Evolutionary conservation across 1,140 invertebrate genomes (phyloP).

Genomic region (Apis mellifera): Amel_HAv3.1 CM009931.2:19728501-19729000

Average conservation of each 20-base stretch:
- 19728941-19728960: slow-evolving; percentile 37
- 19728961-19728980: slow-evolving; percentile 43
- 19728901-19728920: background rate
- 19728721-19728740: slow-evolving; percentile 29
- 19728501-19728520: slow-evolving; percentile 75
- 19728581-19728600: slow-evolving; percentile 67
- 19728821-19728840: slow-evolving; percentile 4
- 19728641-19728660: slow-evolving; percentile 63
- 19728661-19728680: slow-evolving; percentile 60
- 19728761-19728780: background rate
- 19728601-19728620: slow-evolving; percentile 76
- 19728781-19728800: background rate
- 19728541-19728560: slow-evolving; percentile 24
- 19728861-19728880: slow-evolving; percentile 14
- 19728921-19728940: slow-evolving; percentile 18
- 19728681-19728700: no score
- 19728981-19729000: background rate
- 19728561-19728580: slow-evolving; percentile 57
- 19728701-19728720: slow-evolving; percentile 34
- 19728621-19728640: slow-evolving; percentile 56
- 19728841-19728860: slow-evolving; percentile 39
- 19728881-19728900: slow-evolving; percentile 24
- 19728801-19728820: background rate
- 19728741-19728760: background rate
- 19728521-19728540: slow-evolving; percentile 65